A percentile compares a stretch with the other conserved stretches of the same genome.
Conservation (phyloP, 2,888 invertebrate genomes). For the Drosophila suboccidentalis region DNA sequence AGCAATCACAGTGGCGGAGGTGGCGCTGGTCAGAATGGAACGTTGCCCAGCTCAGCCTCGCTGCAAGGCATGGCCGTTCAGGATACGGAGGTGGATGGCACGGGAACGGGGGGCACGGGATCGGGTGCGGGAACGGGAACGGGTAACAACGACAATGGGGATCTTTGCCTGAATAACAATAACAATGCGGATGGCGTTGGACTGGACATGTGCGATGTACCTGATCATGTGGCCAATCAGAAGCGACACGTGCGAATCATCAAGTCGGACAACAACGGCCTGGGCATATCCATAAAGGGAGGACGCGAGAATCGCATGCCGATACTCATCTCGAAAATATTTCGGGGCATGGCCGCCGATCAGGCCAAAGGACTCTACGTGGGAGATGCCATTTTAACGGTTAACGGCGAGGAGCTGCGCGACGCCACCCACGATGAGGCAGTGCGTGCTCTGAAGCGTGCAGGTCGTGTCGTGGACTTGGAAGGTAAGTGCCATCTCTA, state of each 20-base stretch:
- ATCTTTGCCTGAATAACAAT: constrained; percentile 87
- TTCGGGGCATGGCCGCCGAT: constrained; percentile 99
- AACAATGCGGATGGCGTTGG: constrained; percentile 89
- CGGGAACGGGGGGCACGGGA: constrained; percentile 52
- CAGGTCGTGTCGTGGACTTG: constrained; percentile 98
- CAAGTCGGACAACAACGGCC: constrained; percentile 98
- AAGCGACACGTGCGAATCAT: constrained; percentile 97
- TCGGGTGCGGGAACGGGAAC: constrained; percentile 61
- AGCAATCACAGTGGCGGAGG: constrained; percentile 84
- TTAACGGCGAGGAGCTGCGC: constrained; percentile 98
- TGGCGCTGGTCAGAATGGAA: constrained; percentile 80
- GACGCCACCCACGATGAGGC: constrained; percentile 99
- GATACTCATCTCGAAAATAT: constrained; percentile 99
- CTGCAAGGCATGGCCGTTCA: constrained; percentile 76
- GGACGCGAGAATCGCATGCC: constrained; percentile 99
- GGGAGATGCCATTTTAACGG: constrained; percentile 98
- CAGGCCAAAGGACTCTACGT: constrained; percentile 98
- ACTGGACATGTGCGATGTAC: constrained; percentile 93
- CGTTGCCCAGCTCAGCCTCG: constrained; percentile 82
- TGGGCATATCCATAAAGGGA: constrained; percentile 99
- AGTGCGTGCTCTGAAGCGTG: constrained; percentile 97
- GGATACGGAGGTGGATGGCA: constrained; percentile 72
- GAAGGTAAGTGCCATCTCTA: constrained; percentile 91
- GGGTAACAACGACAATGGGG: constrained; percentile 81
- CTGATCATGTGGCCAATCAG: constrained; percentile 96